Evolutionary conservation across 2,797 vertebrate genomes (phyloP).

Genomic region (Enteromius fasciolatus): DNA sequence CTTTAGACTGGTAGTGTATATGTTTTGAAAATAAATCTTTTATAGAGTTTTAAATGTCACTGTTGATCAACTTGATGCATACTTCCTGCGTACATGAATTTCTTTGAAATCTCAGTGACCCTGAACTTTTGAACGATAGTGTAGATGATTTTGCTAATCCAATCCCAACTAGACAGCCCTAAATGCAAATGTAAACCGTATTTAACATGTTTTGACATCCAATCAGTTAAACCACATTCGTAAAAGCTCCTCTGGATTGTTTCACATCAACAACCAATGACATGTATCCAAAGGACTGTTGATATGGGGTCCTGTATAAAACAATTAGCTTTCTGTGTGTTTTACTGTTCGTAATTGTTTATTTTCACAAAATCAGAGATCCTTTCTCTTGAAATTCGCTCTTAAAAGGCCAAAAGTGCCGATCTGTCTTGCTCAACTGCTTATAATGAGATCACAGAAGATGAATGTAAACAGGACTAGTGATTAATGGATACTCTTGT

Average conservation of each 20-base stretch:
- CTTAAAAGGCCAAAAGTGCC: background rate
- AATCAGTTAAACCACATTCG: background rate
- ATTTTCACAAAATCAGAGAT: background rate
- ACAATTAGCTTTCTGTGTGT: background rate
- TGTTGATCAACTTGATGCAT: background rate
- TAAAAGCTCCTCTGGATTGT: background rate
- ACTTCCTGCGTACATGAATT: background rate
- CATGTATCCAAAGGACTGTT: slow-evolving; percentile 3
- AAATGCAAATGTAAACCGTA: background rate
- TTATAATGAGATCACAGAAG: background rate
- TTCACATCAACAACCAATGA: background rate
- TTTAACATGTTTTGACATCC: background rate
- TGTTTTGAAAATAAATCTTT: background rate
- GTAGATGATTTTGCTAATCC: background rate
- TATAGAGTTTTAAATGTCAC: background rate
- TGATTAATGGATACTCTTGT: slow-evolving; percentile 10
- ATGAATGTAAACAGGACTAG: background rate
- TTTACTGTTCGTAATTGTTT: background rate
- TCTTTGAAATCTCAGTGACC: background rate
- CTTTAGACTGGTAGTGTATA: too few relatives aligned
- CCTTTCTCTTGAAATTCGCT: background rate
- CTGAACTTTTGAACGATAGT: background rate
- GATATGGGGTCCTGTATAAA: background rate
- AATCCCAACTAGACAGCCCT: background rate
- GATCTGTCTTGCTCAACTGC: background rate